Base-by-base conservation (phyloP, 2,888 invertebrate genomes). In the Lepidonotus clava region DNA sequence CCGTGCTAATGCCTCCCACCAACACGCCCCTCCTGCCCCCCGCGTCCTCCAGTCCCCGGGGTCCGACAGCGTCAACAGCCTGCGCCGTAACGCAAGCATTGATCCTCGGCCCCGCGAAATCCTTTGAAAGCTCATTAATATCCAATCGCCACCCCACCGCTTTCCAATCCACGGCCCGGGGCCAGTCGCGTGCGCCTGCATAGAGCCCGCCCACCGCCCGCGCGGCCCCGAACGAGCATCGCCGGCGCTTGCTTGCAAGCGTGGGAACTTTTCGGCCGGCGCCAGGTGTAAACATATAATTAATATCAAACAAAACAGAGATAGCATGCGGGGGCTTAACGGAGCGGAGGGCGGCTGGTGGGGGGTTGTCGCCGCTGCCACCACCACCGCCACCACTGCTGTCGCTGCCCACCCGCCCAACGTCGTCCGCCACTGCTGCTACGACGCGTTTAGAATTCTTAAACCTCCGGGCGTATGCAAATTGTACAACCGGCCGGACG, bases 271-370 rank as follows among this genome's bases (percentile, higher is more conserved):
- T 51, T 28, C n/a, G 36, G 14, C 28, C 21, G 21, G 51, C 41
- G 77, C 40, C 86, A 86, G 86, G 86, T 86, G 86, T 51, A 38
- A 77, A 77, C 80, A 80, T 86, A 86, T 86, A 86, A 86, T 86
- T 86, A 86, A 86, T 86, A 77, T 80, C 86, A 86, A 86, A 86
- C 86, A 86, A 71, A 86, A 86, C 86, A 86, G 66, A 76, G 86
- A 86, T 86, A 86, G 86, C 86, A 86, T 80, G 86, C 51, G 76
- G 53, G 56, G 56, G 86, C 51, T 53, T 53, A 61, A n/a, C 24
- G 56, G n/a, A 11, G 56, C 5, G 56, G n/a, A 11, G 56, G 56
- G n/a, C 24, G 56, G 56, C 56, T 5, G 24, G 5, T 5, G 34
- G 71, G 71, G 71, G n/a, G 14, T 38, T 34, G 36, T 32, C 61